A percentile compares a stretch with the other conserved stretches of the same genome.
Conservation (phyloP, 2,113 vertebrate species). For the Elephantulus edwardii region DNA sequence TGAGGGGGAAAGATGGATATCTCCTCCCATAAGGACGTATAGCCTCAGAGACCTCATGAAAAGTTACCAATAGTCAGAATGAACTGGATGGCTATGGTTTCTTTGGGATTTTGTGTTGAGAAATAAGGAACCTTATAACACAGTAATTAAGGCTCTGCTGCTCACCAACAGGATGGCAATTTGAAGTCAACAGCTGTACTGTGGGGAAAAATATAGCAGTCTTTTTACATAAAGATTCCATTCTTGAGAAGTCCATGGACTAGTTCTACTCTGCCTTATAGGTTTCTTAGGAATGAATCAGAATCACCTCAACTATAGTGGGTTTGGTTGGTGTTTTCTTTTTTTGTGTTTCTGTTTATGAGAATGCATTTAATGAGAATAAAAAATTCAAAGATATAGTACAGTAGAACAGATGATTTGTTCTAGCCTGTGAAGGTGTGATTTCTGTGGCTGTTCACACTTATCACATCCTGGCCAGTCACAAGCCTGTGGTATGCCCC, state of each 20-base stretch:
- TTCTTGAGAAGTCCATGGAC: background rate
- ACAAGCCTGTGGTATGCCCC: accelerated
- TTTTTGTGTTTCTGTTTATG: background rate
- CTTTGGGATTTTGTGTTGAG: no score
- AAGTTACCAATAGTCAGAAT: no score
- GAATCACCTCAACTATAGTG: background rate
- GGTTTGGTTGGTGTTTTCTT: background rate
- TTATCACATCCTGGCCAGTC: accelerated
- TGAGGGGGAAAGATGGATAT: no score
- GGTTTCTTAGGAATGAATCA: background rate
- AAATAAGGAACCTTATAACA: background rate
- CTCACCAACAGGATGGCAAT: background rate
- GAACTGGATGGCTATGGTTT: no score
- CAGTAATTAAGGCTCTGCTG: background rate
- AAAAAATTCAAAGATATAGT: background rate
- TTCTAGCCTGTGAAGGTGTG: background rate
- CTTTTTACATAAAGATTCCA: background rate
- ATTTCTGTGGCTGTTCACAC: no score
- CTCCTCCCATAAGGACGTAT: no score
- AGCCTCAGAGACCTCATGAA: no score
- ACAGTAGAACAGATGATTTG: accelerated
- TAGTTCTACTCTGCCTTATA: background rate
- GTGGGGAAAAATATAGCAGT: background rate
- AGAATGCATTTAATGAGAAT: background rate
- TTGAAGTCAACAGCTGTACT: background rate